Conservation (phyloP, 1,140 invertebrate genomes). For the Hypsibius dujardini region DNA sequence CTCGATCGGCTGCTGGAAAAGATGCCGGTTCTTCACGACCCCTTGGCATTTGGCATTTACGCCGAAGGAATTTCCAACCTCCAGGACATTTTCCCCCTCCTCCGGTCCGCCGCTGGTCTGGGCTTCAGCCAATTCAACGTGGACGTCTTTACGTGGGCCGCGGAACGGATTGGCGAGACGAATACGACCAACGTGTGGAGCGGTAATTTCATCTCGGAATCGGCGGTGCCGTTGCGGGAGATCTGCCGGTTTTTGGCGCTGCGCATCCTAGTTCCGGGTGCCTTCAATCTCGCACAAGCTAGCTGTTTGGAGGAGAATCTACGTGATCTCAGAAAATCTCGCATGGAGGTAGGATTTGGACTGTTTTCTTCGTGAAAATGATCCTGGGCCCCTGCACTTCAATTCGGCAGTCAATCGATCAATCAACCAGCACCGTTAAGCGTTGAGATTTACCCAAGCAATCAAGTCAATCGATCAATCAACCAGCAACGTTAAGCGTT, state of each 20-base stretch:
- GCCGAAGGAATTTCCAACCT: not conserved
- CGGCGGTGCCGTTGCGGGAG: not conserved
- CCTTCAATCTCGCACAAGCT: not conserved
- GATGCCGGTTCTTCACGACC: not conserved
- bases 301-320: not conserved
- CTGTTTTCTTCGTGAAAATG: too few relatives aligned
- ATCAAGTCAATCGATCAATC: too few relatives aligned
- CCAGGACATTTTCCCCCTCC: not conserved
- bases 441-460: too few relatives aligned
- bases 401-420: too few relatives aligned
- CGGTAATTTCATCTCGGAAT: not conserved
- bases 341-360: not conserved
- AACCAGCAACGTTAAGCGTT: too few relatives aligned
- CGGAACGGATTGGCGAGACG: not conserved
- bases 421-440: too few relatives aligned
- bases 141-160: constrained; percentile 12
- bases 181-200: not conserved
- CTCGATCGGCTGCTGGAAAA: too few relatives aligned
- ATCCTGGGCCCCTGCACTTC: too few relatives aligned
- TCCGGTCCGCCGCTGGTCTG: not conserved
- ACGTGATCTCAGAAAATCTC: not conserved
- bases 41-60: not conserved
- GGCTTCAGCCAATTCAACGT: not conserved
- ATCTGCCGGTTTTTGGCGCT: not conserved
- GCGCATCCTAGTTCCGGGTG: not conserved